These are phyloP conservation scores for Pediacus dermestoides DNA, from an alignment of 2,888 invertebrate species.

Conservation along the genomic window DNA sequence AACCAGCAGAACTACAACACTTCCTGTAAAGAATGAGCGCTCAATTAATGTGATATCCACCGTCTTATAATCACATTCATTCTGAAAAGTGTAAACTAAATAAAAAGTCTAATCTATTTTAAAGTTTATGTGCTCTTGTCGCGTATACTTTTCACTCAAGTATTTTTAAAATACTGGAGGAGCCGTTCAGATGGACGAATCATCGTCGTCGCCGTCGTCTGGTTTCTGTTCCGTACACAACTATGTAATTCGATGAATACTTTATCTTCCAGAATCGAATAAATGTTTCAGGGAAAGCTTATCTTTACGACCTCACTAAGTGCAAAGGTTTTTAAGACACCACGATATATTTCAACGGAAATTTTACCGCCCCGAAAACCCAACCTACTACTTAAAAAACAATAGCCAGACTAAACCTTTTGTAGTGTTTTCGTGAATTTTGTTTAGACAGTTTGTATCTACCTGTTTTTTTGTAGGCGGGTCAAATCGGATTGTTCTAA, in stretches of 20 bases:
- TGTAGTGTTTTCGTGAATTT: too few species aligned
- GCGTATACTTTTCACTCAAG: constrained; percentile 22
- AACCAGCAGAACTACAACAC: too few species aligned
- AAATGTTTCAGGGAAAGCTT: constrained; percentile 38
- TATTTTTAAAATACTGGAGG: constrained; percentile 25
- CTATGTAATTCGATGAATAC: constrained; percentile 43
- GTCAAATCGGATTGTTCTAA: too few species aligned
- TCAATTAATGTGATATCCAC: constrained; percentile 1
- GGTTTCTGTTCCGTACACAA: constrained; percentile 36
- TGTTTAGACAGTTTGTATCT: too few species aligned
- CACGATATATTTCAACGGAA: constrained; percentile 31
- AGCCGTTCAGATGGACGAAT: too few species aligned
- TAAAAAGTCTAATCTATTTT: constrained; percentile 32
- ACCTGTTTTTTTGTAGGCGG: too few species aligned
- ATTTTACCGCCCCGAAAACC: too few species aligned
- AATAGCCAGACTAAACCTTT: too few species aligned
- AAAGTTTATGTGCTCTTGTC: constrained; percentile 12
- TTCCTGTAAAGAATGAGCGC: too few species aligned
- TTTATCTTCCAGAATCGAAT: constrained; percentile 42
- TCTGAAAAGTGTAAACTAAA: constrained; percentile 16
- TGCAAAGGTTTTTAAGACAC: constrained; percentile 39
- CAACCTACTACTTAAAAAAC: too few species aligned
- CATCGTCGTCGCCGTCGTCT: too few species aligned
- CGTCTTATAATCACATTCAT: background rate
- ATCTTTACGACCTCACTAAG: constrained; percentile 42